A percentile compares a stretch with the other conserved stretches of the same genome.
These are phyloP conservation scores for Ictidomys tridecemlineatus DNA, from an alignment of 2,113 vertebrate genomes.

Conservation along the genomic window DNA sequence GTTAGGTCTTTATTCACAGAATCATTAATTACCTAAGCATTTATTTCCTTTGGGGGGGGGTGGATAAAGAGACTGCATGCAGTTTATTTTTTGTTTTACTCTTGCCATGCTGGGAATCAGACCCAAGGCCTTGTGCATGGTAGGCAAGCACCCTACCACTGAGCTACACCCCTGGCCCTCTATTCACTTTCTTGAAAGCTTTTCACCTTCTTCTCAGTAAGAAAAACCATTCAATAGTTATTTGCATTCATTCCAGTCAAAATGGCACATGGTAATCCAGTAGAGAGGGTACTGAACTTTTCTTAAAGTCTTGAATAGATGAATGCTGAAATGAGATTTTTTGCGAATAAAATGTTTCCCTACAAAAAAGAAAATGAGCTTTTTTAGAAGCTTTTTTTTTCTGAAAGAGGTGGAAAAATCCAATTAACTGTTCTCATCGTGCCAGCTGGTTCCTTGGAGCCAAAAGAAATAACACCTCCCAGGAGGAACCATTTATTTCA, in stretches of 20 bases:
- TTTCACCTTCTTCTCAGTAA: background rate
- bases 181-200: background rate
- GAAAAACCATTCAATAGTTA: conserved; percentile 2
- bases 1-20: background rate
- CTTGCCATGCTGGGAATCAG: background rate
- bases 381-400: conserved; percentile 42
- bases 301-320: conserved; percentile 18
- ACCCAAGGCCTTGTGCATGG: background rate
- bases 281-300: background rate
- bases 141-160: background rate
- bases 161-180: background rate
- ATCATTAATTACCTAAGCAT: background rate
- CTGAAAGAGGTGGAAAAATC: conserved; percentile 69
- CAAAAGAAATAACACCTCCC: conserved; percentile 65
- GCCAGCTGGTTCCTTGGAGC: conserved; percentile 67
- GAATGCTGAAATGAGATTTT: conserved; percentile 36
- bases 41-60: background rate
- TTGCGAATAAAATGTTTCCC: conserved; percentile 56
- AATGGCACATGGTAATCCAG: background rate
- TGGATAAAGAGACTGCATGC: background rate
- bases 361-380: conserved; percentile 20
- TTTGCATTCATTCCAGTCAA: conserved; percentile 33
- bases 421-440: conserved; percentile 71
- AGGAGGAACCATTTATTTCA: conserved; percentile 46
- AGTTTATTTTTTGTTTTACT: background rate